These are phyloP conservation scores for Spodoptera litura DNA, from an alignment of 1,140 invertebrate genomes.

Conservation along the genomic window DNA sequence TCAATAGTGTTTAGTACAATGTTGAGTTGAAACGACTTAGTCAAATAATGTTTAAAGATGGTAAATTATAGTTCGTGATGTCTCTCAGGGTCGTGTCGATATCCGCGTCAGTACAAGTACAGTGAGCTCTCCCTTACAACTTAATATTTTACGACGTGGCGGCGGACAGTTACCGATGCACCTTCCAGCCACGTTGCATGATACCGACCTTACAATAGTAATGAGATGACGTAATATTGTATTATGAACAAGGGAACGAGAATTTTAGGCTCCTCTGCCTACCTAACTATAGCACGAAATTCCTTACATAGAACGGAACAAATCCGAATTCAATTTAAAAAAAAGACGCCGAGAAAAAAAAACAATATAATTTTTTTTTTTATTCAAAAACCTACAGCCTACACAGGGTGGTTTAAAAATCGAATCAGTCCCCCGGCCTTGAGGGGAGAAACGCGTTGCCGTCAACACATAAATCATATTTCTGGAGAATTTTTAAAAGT, in stretches of 20 bases:
- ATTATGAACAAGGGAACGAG: too few relatives aligned
- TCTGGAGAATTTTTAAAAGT: slow-evolving; percentile 86
- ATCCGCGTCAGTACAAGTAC: neutral
- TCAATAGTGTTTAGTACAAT: too few relatives aligned
- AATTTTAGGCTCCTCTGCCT: neutral
- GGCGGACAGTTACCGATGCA: neutral
- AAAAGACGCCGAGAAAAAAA: slow-evolving; percentile 49
- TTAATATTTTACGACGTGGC: slow-evolving; percentile 11
- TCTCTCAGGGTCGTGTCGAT: neutral
- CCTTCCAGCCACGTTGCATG: neutral
- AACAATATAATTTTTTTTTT: slow-evolving; percentile 60
- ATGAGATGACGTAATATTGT: neutral
- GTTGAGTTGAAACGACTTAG: too few relatives aligned
- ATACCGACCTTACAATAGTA: neutral
- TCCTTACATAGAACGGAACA: slow-evolving; percentile 17
- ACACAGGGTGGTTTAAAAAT: slow-evolving; percentile 82
- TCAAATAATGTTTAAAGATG: too few relatives aligned
- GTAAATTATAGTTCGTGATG: too few relatives aligned
- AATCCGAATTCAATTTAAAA: slow-evolving; percentile 42
- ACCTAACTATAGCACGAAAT: neutral
- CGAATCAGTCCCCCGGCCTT: slow-evolving; percentile 84
- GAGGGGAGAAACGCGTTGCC: slow-evolving; percentile 77
- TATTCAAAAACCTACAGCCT: slow-evolving; percentile 55
- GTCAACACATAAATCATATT: slow-evolving; percentile 87
- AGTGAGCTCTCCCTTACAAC: neutral